phyloP scores from a whole-genome alignment of 2,888 invertebrate genomes.

The Ormyrus thymus region DNA sequence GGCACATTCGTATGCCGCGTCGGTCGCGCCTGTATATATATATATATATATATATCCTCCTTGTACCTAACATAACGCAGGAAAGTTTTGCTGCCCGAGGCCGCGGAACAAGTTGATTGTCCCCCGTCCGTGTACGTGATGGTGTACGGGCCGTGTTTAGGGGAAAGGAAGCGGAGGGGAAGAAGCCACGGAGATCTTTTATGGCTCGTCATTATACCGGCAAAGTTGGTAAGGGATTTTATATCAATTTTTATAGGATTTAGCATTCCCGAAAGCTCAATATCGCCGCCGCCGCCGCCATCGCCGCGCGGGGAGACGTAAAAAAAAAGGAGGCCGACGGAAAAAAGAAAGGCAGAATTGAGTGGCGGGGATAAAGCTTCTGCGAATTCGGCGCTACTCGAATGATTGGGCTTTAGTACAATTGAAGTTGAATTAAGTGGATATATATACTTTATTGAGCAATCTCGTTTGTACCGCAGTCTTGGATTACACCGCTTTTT shows the following conservation, averaged over 20 bases:
- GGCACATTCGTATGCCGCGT: slow-evolving; percentile 41
- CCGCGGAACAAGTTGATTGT: slow-evolving; percentile 33
- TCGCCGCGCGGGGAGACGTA: neutral
- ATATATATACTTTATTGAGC: too few relatives aligned
- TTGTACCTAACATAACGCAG: neutral
- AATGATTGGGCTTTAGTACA: too few relatives aligned
- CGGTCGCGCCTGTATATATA: slow-evolving; percentile 7
- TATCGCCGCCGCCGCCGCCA: slow-evolving; percentile 7
- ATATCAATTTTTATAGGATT: slow-evolving; percentile 53
- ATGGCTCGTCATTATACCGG: slow-evolving; percentile 47
- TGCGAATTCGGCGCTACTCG: too few relatives aligned
- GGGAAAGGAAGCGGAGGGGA: neutral
- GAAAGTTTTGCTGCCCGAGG: slow-evolving; percentile 46
- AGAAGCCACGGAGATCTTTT: slow-evolving; percentile 37
- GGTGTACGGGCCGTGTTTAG: neutral
- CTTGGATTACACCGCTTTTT: too few relatives aligned
- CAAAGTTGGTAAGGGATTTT: slow-evolving; percentile 47
- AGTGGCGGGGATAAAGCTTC: too few relatives aligned
- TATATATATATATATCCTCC: too few relatives aligned
- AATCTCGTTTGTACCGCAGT: too few relatives aligned
- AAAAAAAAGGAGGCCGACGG: neutral
- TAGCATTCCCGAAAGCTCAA: slow-evolving; percentile 31
- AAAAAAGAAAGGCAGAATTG: neutral
- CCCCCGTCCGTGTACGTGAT: neutral
- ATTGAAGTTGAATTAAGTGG: too few relatives aligned